phyloP scores from a whole-genome alignment of 2,797 vertebrate species.

The Spinus olivaceus region DNA sequence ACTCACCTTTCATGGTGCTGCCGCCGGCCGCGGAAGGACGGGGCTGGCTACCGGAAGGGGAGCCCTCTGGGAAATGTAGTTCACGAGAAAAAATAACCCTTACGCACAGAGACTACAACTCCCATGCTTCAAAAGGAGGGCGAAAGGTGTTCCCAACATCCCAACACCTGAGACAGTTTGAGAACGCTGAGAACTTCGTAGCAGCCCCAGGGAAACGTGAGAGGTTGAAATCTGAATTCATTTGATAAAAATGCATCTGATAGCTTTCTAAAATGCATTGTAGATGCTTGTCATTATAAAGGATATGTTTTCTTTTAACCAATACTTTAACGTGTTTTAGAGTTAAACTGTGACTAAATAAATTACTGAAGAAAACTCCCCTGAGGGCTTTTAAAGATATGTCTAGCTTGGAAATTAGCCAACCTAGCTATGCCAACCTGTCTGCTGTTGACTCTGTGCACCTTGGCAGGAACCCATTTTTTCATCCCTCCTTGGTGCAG shows the following conservation, averaged over 20 bases:
- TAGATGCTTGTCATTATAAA: neutral
- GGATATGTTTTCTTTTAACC: neutral
- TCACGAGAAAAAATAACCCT: fast-evolving
- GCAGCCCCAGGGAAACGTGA: fast-evolving
- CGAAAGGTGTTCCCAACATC: fast-evolving
- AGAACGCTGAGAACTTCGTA: fast-evolving
- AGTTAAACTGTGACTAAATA: neutral
- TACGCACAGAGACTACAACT: constrained; percentile 37
- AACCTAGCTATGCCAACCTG: neutral
- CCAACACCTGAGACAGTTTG: fast-evolving
- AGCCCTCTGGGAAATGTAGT: constrained; percentile 69
- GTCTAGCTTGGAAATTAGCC: neutral
- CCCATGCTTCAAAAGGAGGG: constrained; percentile 8
- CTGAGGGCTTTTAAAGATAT: neutral
- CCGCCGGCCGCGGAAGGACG: neutral
- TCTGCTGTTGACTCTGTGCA: fast-evolving
- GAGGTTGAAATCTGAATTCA: neutral
- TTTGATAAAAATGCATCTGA: neutral
- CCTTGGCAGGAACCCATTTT: fast-evolving
- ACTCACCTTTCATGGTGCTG: neutral
- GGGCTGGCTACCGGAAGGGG: neutral
- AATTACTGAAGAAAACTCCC: neutral
- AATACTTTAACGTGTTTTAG: neutral
- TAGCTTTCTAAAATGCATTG: neutral
- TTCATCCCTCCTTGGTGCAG: too few species aligned